Base-by-base conservation (phyloP, 1,140 invertebrate species). In the Vanessa atalanta region DNA sequence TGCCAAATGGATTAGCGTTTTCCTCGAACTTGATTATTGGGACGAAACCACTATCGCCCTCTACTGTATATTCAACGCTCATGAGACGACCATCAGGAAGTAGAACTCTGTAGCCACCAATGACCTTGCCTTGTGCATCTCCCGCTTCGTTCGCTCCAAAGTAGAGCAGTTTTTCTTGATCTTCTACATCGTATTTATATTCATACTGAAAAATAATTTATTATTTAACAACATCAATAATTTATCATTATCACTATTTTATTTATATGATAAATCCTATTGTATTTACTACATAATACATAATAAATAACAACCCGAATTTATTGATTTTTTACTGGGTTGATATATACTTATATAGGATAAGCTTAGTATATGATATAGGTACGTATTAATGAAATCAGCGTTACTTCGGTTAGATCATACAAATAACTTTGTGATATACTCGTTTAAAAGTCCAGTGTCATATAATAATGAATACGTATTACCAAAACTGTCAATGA, bases 131-230 rank as follows among this genome's bases (percentile, higher is more conserved):
- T 69, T 90, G 90, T 3, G 93, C 94, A 72, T 95, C 94, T 0
- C 95, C 95, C 20, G 91, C 83, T 87, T 96, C 95, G 68, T 94
- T 94, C 63, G 95, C 94, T 14, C 95, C 95, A 83, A 95, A 95
- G 88, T 94, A 95, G 20, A 95, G 93, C 69, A 94, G 90, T 68
- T 95, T 95, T 75, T 94, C 93, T 72, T 94, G 93, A 83, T 96
- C 95, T 84, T 96, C 95, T n/a, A 96, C 95, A 85, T 95, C 95
- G 80, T 95, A 96, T 87, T 95, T 94, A 87, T 95, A 96, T 83
- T 95, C 94, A 76, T 96, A 96, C 95, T 95, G 91, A 88, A 93
- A 79, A 6, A 77, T 72, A 63, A 5, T 14, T 53, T 2, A 50
- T 51, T 9, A 9, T 47, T 61, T 50, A 31, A 31, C 2, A 31